Base-by-base conservation (phyloP, 2,797 vertebrate genomes). In the Pitangus sulphuratus region DNA sequence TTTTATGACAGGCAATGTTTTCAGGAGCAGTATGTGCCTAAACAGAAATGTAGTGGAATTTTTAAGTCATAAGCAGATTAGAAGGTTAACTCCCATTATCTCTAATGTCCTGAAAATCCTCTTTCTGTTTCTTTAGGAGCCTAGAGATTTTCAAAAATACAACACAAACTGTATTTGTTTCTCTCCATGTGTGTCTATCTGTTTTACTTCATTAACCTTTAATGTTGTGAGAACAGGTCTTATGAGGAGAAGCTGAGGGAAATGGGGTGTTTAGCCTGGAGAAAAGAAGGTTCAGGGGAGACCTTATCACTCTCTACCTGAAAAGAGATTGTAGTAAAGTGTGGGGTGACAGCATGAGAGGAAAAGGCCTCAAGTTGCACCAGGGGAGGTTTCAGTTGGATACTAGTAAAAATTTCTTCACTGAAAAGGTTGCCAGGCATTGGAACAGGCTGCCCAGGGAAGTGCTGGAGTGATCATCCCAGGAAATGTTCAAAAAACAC, bases 1-100 rank as follows among this genome's bases (percentile, higher is more conserved):
- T 74, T 84, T 11, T 35, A 83, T 58, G 42, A 61, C 12, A 64
- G 66, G 16, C 12, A 13, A 25, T 9, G 70, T 45, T 68, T 80
- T 92, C 75, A 77, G 39, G 54, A 81, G 37, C 11, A 79, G 22
- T 39, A 85, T 0, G 0, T 51, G 61, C 28, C 80, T 69, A 47
- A 91, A 81, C 9, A 91, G 65, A 88, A 77, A 91, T n/a, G 35
- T 6, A 69, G 65, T 26, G 25, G 50, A 94, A 84, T 88, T 83
- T 89, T 81, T 53, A 94, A 84, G 50, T 64, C 48, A 64, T 61
- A 95, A 90, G 47, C 50, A 90, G 87, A 90, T 86, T 80, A 91
- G 54, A 61, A 88, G 25, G 44, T 54, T 93, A 94, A 95, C 58
- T 84, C 42, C 35, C 66, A 81, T 90, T 74, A 75, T 65, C 69